Percentiles rank a stretch among this genome's conserved stretches.
These are phyloP conservation scores for Prietella phreatophila DNA, from an alignment of 2,113 vertebrate species.

Conservation along the genomic window DNA sequence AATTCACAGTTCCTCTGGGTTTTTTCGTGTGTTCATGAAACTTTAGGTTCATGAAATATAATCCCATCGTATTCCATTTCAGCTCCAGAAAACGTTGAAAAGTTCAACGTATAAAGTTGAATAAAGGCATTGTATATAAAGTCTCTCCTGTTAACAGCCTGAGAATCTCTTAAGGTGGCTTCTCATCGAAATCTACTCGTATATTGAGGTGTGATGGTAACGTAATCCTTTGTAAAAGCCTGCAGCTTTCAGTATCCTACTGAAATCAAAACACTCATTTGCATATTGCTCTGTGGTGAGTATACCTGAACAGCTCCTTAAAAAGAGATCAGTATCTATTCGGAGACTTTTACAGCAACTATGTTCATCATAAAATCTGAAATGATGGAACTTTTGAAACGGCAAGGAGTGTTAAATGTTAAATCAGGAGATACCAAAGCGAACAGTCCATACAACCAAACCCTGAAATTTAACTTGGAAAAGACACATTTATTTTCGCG, in stretches of 20 bases:
- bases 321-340: neutral
- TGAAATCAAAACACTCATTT: slow-evolving; percentile 35
- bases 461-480: neutral
- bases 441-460: neutral
- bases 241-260: neutral
- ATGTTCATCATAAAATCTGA: neutral
- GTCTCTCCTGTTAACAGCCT: neutral
- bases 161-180: neutral
- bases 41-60: neutral
- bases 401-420: neutral
- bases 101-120: too few species aligned
- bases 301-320: neutral
- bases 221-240: neutral
- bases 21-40: too few species aligned
- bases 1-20: neutral
- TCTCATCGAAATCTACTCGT: neutral
- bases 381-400: neutral
- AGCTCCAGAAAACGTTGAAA: neutral
- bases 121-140: neutral
- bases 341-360: neutral
- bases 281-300: neutral
- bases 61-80: neutral
- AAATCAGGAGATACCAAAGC: neutral
- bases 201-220: neutral
- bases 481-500: slow-evolving; percentile 33